Conservation (phyloP, 2,888 invertebrate genomes). For the Eupithecia dodoneata region DNA sequence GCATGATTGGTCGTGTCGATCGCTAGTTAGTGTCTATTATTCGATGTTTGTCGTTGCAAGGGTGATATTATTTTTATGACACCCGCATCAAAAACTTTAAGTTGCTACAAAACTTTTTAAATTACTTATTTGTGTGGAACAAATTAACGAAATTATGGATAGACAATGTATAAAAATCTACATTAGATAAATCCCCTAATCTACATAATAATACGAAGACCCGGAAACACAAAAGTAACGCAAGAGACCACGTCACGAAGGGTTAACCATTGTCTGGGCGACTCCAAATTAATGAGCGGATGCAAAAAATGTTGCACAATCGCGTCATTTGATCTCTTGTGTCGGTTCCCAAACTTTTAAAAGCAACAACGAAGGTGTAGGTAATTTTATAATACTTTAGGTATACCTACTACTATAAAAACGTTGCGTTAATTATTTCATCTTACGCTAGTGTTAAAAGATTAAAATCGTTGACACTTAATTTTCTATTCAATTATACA, state of each 20-base stretch:
- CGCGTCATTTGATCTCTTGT: conserved; percentile 74
- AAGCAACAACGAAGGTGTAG: background rate
- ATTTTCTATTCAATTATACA: background rate
- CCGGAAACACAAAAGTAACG: conserved; percentile 74
- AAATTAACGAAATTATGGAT: conserved; percentile 21
- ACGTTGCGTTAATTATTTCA: background rate
- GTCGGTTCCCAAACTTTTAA: conserved; percentile 64
- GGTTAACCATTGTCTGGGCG: conserved; percentile 78
- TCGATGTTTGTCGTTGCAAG: conserved; percentile 59
- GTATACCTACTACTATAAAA: background rate
- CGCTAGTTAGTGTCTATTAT: conserved; percentile 78
- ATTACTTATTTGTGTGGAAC: background rate
- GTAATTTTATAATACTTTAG: background rate
- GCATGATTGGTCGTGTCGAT: conserved; percentile 82
- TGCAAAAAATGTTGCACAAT: conserved; percentile 81
- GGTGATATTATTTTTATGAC: conserved; percentile 47
- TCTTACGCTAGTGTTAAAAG: background rate
- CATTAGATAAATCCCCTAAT: conserved; percentile 75
- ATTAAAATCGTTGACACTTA: background rate
- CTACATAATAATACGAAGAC: conserved; percentile 81
- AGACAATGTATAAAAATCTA: conserved; percentile 65
- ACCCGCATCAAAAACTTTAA: conserved; percentile 34
- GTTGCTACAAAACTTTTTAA: background rate
- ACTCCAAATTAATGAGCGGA: conserved; percentile 81
- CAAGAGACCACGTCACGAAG: conserved; percentile 68